These are phyloP conservation scores for Lathronympha strigana DNA, from an alignment of 2,888 invertebrate genomes.

Conservation along the genomic window DNA sequence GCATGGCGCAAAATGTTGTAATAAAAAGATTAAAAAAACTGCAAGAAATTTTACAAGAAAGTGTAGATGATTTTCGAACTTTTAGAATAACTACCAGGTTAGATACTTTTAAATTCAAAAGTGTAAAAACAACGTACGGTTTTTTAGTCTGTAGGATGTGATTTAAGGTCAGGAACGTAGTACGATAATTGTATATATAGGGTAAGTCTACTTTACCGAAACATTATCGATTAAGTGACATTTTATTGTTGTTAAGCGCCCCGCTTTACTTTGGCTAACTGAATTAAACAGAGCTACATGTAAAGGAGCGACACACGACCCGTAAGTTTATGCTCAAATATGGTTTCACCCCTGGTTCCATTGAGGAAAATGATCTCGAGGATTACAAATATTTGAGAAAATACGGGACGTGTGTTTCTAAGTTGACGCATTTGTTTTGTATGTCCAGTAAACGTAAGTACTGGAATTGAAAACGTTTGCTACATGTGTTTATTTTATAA, in stretches of 20 bases:
- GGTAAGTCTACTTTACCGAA: too few relatives aligned
- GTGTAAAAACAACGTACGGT: too few relatives aligned
- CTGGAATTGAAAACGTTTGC: not conserved
- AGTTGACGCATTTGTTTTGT: not conserved
- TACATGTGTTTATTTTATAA: slow-evolving; percentile 12
- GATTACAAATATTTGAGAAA: not conserved
- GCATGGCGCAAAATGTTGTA: too few relatives aligned
- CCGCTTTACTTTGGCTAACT: not conserved
- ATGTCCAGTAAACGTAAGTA: not conserved
- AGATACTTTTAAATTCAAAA: too few relatives aligned
- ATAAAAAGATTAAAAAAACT: too few relatives aligned
- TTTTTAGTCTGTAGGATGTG: too few relatives aligned
- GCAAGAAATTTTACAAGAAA: too few relatives aligned
- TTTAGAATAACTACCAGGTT: too few relatives aligned
- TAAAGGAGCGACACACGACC: not conserved
- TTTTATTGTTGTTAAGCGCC: not conserved
- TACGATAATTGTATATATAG: too few relatives aligned
- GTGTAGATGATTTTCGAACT: too few relatives aligned
- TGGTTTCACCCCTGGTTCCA: not conserved
- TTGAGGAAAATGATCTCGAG: not conserved
- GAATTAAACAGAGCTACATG: not conserved
- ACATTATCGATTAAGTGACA: too few relatives aligned
- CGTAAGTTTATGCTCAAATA: not conserved
- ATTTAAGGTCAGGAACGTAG: too few relatives aligned
- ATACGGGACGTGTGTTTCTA: not conserved